Conservation (phyloP, 2,113 vertebrate species). For the Sylvietta virens region DNA sequence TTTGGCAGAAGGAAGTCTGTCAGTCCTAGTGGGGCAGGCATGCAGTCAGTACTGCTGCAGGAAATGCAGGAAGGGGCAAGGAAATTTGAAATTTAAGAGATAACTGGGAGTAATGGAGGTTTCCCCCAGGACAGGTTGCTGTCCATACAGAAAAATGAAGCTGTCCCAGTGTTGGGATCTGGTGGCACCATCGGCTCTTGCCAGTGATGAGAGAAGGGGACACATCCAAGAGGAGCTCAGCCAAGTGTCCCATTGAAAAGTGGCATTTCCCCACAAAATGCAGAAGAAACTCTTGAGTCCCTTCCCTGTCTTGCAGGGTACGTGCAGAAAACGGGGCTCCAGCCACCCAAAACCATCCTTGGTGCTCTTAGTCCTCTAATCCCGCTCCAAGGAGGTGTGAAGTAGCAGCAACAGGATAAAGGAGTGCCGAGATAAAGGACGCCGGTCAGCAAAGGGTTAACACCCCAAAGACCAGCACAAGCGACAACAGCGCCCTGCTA, state of each 20-base stretch:
- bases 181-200: rapidly evolving
- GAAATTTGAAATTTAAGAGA: neutral
- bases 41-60: neutral
- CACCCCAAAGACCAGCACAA: neutral
- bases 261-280: neutral
- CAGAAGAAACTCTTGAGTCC: neutral
- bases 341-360: neutral
- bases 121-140: neutral
- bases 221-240: neutral
- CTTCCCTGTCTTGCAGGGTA: neutral
- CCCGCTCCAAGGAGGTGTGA: rapidly evolving
- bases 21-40: neutral
- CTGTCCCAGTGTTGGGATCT: neutral
- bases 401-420: neutral
- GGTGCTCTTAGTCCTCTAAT: neutral
- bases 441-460: neutral
- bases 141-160: neutral
- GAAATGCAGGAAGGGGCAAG: neutral
- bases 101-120: neutral
- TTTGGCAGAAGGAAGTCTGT: neutral
- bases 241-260: neutral
- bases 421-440: neutral
- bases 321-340: neutral
- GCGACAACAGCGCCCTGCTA: neutral
- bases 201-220: neutral